Evolutionary conservation across 2,888 invertebrate species (phyloP), one percentile per base, ranked within the genome.

Genomic region (Ectobius pallidus): DNA sequence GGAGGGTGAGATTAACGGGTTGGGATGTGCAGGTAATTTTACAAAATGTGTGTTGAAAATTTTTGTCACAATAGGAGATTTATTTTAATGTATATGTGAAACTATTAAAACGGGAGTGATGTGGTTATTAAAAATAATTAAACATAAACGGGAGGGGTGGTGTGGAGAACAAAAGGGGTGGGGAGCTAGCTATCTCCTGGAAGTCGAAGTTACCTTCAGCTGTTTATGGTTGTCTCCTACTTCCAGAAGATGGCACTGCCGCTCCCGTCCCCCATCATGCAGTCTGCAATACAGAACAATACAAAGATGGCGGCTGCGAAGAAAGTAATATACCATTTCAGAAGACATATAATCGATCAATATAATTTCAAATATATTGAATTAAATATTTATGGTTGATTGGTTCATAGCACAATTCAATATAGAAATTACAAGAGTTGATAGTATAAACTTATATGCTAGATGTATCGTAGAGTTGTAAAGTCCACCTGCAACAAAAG

Each of bases 281-380:
- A 85, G 85, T 87, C 87, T 87, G 86, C 83, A 87, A 87, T 85
- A 85, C 81, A 86, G 86, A 87, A 86, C 84, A 86, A 84, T 85
- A 85, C 85, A 85, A 85, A 85, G 84, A 73, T 75, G 75, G 75
- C 74, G 73, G 61, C 75, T 75, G 71, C 75, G 72, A 69, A 72
- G 62, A 52, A 32, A 72, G 49, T 32, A 42, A 63, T 65, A 14
- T 25, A 46, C 46, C 65, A 65, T 7, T 44, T 55, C 16, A 55
- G 55, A 27, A 55, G 25, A 25, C 18, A 55, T 22, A 55, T 7
- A 6, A 49, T 34, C 11, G 34, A 34, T 34, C 30, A 46, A 46
- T 14, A 39, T 39, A 9, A 39, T 39, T 9, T 39, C 39, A 39
- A 6, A 39, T 14, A 9, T 39, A 39, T 39, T 39, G 39, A 39